These are phyloP conservation scores for Athene noctua DNA, from an alignment of 2,113 vertebrate species.

Conservation along the genomic window DNA sequence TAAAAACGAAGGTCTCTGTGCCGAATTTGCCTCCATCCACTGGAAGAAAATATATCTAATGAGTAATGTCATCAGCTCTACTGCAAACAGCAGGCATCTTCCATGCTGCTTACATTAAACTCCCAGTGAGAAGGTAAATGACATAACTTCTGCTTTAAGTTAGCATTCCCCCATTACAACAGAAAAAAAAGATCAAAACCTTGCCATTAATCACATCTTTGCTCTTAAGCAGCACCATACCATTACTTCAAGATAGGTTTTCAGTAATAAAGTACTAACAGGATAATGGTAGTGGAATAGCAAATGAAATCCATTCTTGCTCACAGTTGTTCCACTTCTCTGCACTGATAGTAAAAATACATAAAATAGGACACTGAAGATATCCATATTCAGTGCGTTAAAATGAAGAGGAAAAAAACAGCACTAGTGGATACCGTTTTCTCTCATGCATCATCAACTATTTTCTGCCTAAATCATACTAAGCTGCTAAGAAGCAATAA, in stretches of 20 bases:
- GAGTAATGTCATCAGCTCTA: background rate
- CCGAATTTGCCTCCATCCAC: background rate
- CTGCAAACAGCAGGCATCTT: background rate
- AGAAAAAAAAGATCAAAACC: slow-evolving; percentile 12
- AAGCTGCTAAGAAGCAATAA: slow-evolving; percentile 20
- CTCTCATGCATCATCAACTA: slow-evolving; percentile 28
- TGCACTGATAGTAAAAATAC: slow-evolving; percentile 53
- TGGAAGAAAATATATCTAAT: background rate
- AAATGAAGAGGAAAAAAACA: background rate
- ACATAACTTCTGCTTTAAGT: slow-evolving; percentile 35
- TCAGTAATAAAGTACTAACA: slow-evolving; percentile 53
- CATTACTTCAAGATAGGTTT: slow-evolving; percentile 39
- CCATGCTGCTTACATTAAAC: background rate
- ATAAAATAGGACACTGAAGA: slow-evolving; percentile 30
- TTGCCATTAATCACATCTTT: slow-evolving; percentile 46
- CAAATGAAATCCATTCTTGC: slow-evolving; percentile 44
- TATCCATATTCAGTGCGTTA: background rate
- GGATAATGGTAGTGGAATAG: slow-evolving; percentile 48
- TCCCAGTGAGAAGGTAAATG: background rate
- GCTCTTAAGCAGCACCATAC: slow-evolving; percentile 1
- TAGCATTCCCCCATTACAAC: background rate
- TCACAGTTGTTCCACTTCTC: slow-evolving; percentile 58
- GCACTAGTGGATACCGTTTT: background rate
- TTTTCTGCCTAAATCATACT: background rate
- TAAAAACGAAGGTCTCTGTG: background rate